A percentile compares a stretch with the other conserved stretches of the same genome.
These are phyloP conservation scores for Philereme vetulata DNA, from an alignment of 2,888 invertebrate species.

Conservation along the genomic window DNA sequence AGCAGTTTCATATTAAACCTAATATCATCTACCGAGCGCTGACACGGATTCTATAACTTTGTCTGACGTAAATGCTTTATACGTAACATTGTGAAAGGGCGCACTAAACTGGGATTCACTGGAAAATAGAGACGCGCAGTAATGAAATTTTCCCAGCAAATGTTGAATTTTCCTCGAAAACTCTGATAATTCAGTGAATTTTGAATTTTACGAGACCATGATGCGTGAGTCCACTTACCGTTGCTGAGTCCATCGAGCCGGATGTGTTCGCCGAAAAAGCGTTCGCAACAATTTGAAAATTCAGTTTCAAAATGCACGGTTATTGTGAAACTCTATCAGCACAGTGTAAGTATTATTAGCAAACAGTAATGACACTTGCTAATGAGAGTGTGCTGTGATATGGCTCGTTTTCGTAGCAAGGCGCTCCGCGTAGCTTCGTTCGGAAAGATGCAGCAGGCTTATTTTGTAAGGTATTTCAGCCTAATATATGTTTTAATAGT, in stretches of 20 bases:
- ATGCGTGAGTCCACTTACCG: slow-evolving; percentile 15
- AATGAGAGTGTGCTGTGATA: too few species aligned
- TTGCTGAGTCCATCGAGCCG: slow-evolving; percentile 16
- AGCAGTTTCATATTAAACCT: too few species aligned
- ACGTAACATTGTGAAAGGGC: slow-evolving; percentile 9
- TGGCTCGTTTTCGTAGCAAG: background rate
- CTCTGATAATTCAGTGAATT: slow-evolving; percentile 14
- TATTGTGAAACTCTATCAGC: slow-evolving; percentile 2
- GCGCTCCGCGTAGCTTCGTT: too few species aligned
- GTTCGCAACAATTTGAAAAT: slow-evolving; percentile 15
- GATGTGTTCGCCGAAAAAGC: slow-evolving; percentile 8
- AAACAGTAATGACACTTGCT: background rate
- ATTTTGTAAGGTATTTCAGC: too few species aligned
- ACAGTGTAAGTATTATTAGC: background rate
- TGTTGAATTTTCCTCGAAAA: slow-evolving; percentile 18
- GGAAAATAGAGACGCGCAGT: slow-evolving; percentile 17
- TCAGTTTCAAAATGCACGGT: slow-evolving; percentile 13
- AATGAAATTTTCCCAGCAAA: slow-evolving; percentile 23
- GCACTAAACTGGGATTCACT: slow-evolving; percentile 15
- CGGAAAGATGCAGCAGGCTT: too few species aligned
- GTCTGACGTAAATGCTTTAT: slow-evolving; percentile 11
- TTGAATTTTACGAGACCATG: slow-evolving; percentile 19
- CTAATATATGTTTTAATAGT: too few species aligned
- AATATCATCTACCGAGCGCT: too few species aligned
- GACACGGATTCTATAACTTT: slow-evolving; percentile 1